These are phyloP conservation scores for Dallia pectoralis DNA, from an alignment of 2,797 vertebrate species.

Conservation along the genomic window DNA sequence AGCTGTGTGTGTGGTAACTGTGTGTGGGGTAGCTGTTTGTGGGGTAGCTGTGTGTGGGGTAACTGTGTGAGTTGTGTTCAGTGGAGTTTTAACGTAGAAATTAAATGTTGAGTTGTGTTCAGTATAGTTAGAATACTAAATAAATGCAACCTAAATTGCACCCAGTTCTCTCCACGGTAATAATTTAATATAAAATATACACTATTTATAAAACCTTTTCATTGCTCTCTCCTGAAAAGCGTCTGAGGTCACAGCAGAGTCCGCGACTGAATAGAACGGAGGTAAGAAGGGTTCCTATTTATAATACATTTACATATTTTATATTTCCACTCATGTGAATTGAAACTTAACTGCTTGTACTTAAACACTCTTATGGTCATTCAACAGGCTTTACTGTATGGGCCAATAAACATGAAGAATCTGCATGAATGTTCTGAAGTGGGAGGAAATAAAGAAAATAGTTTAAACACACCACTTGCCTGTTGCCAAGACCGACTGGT, in stretches of 20 bases:
- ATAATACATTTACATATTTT: not conserved
- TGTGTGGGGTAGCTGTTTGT: too few relatives aligned
- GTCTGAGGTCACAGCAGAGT: slow-evolving; percentile 40
- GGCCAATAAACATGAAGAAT: slow-evolving; percentile 15
- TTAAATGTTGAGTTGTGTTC: too few relatives aligned
- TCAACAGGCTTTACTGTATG: slow-evolving; percentile 7
- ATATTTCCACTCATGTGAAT: slow-evolving; percentile 5
- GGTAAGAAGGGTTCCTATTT: slow-evolving; percentile 45
- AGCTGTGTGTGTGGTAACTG: not conserved
- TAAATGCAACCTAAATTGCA: too few relatives aligned
- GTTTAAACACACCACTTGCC: slow-evolving; percentile 7
- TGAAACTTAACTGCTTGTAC: slow-evolving; percentile 15
- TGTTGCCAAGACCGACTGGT: slow-evolving; percentile 78
- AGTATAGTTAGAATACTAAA: too few relatives aligned
- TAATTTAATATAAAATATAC: not conserved
- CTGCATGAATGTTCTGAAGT: slow-evolving; percentile 19
- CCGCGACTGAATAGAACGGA: slow-evolving; percentile 47
- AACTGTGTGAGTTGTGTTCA: not conserved
- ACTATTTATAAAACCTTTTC: too few relatives aligned
- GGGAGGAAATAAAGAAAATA: slow-evolving; percentile 25
- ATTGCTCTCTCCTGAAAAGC: slow-evolving; percentile 19
- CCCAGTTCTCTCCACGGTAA: too few relatives aligned
- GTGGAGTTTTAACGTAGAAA: too few relatives aligned
- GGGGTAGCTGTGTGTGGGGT: not conserved
- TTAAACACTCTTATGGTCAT: slow-evolving; percentile 62